phyloP scores from a whole-genome alignment of 2,888 invertebrate genomes.

The Oscheius sp. region DNA sequence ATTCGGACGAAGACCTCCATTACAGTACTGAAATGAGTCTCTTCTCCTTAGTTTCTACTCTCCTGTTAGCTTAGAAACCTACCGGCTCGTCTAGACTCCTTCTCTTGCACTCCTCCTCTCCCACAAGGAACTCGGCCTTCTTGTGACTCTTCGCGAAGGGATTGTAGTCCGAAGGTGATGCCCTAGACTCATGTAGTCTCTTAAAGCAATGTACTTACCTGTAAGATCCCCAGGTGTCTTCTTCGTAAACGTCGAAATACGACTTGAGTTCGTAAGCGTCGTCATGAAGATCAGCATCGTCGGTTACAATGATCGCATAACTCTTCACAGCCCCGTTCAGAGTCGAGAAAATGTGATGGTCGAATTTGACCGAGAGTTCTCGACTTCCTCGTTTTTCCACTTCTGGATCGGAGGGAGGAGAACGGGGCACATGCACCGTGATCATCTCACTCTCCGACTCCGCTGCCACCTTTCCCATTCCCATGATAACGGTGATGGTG shows the following conservation, averaged over 20 bases:
- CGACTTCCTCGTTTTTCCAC: conserved; percentile 67
- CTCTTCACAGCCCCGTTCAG: conserved; percentile 69
- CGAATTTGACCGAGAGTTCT: conserved; percentile 66
- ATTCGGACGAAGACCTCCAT: conserved; percentile 67
- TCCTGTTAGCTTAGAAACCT: not conserved
- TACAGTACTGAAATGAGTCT: conserved; percentile 62
- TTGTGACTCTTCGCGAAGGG: conserved; percentile 58
- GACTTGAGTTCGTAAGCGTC: conserved; percentile 69
- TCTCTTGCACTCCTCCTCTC: conserved; percentile 68
- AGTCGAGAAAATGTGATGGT: conserved; percentile 63
- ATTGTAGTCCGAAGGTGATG: conserved; percentile 67
- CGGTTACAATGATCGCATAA: conserved; percentile 70
- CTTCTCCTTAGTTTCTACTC: not conserved
- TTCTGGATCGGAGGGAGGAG: conserved; percentile 44
- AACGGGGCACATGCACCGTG: conserved; percentile 65
- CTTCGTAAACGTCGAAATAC: conserved; percentile 70
- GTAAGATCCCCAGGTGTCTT: conserved; percentile 59
- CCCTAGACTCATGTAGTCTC: conserved; percentile 39
- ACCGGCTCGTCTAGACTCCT: conserved; percentile 69
- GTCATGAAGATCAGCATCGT: conserved; percentile 64
- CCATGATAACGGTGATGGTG: conserved; percentile 71
- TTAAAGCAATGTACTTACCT: conserved; percentile 8
- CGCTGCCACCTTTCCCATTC: conserved; percentile 62
- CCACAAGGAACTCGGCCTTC: conserved; percentile 65
- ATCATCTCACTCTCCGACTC: conserved; percentile 70